A percentile compares a stretch with the other conserved stretches of the same genome.
Conservation (phyloP, 2,797 vertebrate genomes). For the Lates japonicus region DNA sequence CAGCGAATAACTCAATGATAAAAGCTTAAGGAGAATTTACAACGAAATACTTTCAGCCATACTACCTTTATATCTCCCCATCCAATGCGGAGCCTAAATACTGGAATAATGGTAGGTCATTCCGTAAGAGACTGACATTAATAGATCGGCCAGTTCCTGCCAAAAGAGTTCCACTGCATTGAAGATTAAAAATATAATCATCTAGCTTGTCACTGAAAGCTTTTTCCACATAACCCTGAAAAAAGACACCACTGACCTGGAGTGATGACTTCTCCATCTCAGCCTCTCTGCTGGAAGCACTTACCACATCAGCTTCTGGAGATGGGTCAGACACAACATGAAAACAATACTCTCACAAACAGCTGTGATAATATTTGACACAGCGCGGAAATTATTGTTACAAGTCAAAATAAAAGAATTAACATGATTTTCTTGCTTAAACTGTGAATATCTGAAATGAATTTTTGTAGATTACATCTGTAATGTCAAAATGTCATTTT, state of each 20-base stretch:
- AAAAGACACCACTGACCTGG: slow-evolving; percentile 86
- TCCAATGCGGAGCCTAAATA: too few species aligned
- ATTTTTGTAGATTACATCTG: neutral
- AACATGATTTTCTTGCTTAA: neutral
- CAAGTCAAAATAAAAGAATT: neutral
- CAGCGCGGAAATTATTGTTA: neutral
- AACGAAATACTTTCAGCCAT: too few species aligned
- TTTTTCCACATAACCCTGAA: neutral
- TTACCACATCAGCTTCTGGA: slow-evolving; percentile 99
- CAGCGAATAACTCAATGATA: neutral
- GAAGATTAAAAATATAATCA: too few species aligned
- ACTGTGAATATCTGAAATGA: neutral
- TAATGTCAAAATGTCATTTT: neutral
- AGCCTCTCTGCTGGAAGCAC: slow-evolving; percentile 92
- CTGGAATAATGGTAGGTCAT: too few species aligned
- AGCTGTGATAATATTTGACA: neutral
- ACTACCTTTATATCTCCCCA: too few species aligned
- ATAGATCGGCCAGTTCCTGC: slow-evolving; percentile 92
- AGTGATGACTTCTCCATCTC: slow-evolving; percentile 96
- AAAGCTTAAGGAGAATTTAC: neutral
- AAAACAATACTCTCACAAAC: neutral
- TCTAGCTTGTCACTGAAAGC: neutral
- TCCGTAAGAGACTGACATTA: too few species aligned
- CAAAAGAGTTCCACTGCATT: too few species aligned
- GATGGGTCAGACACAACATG: slow-evolving; percentile 77